Evolutionary conservation across 2,888 invertebrate species (phyloP).

Genomic region (Diadegma fenestrale): DNA sequence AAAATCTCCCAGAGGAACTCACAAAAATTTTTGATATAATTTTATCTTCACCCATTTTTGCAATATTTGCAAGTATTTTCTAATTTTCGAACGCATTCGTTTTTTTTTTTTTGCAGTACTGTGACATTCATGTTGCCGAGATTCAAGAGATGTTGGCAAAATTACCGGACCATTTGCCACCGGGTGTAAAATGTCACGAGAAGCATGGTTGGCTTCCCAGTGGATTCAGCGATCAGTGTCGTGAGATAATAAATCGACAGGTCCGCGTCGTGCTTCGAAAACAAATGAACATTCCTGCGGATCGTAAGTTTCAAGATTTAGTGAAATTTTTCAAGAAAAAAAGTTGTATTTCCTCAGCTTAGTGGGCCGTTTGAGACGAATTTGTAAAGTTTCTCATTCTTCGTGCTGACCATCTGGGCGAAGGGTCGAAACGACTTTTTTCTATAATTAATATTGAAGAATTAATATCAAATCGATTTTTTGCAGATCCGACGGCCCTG

Average conservation of each 20-base stretch:
- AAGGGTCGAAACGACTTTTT: neutral
- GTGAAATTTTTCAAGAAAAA: conserved; percentile 1
- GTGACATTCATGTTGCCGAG: conserved; percentile 92
- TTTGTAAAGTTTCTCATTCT: neutral
- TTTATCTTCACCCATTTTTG: too few relatives aligned
- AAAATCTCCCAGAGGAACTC: too few relatives aligned
- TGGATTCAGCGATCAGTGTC: conserved; percentile 89
- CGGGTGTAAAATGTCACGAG: conserved; percentile 89
- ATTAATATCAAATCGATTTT: neutral
- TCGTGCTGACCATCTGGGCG: neutral
- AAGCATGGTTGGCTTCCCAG: conserved; percentile 92
- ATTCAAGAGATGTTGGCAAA: conserved; percentile 91
- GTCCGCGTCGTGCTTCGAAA: conserved; percentile 86
- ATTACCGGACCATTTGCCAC: conserved; percentile 87
- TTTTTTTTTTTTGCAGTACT: conserved; percentile 86
- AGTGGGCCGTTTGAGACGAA: neutral
- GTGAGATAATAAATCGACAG: conserved; percentile 90
- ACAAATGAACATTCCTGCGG: conserved; percentile 82
- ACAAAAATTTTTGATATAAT: too few relatives aligned
- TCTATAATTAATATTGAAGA: neutral
- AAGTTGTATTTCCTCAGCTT: neutral
- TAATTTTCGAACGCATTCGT: conserved; percentile 2
- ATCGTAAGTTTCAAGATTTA: conserved; percentile 74
- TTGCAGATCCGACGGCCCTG: conserved; percentile 80
- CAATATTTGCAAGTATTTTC: too few relatives aligned